Base-by-base conservation (phyloP, 35 echinoderm and acorn worm genomes). In the Anneissia japonica region DNA sequence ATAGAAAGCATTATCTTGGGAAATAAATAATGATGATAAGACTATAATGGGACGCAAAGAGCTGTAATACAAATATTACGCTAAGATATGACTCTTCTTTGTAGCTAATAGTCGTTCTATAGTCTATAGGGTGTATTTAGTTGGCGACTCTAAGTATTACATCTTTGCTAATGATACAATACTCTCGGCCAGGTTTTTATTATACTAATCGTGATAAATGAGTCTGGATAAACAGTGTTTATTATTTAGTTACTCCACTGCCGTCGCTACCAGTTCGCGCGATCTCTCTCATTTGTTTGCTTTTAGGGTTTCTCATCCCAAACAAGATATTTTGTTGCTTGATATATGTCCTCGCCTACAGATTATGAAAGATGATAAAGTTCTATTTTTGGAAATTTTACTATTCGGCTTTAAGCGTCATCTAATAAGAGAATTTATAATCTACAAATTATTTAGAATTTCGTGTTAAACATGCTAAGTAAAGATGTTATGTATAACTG, bases 11-110 rank as follows among this genome's bases (percentile, higher is more conserved):
- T 64, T 64, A 64, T 64, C 51, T 64, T 64, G 51, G 51, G 51
- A 64, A 64, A 64, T 64, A 64, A 64, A 64, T 64, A 64, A 64
- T 64, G 51, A 64, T 64, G 51, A 64, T 64, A 64, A 64, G 51
- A 64, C 5, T 23, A 23, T 64, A 64, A 64, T 64, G 51, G 51
- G 9, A 64, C 51, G 11, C 6, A 64, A 64, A 64, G 51, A 64
- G 51, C 51, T 64, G 51, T 64, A 64, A 64, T 64, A 64, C 51
- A 64, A 64, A 64, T 64, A 64, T 64, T 64, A 64, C 5, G 51
- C 51, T 64, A 64, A 64, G 51, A 64, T 64, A 64, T 64, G 51
- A 64, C 51, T 64, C 2, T 64, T 64, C 19, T 26, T 64, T 64
- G 10, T 9, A 64, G 51, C 26, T 64, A 64, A 64, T 64, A 64